phyloP scores from a whole-genome alignment of 2,888 invertebrate genomes.

The Tortrix viridana region DNA sequence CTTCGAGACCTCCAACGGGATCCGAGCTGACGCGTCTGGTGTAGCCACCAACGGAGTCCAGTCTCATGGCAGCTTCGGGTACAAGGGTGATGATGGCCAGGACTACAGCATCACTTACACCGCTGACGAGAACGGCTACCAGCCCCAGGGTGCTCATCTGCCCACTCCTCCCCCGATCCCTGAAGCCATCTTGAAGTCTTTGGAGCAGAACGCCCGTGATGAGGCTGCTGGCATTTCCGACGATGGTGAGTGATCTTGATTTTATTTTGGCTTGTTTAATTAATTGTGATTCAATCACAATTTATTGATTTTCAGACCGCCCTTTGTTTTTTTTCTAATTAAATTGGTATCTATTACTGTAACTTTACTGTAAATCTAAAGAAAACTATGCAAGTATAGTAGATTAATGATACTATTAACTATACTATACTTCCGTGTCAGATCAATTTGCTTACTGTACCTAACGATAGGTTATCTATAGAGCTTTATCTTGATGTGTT shows the following conservation, averaged over 20 bases:
- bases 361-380: no score
- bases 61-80: slow-evolving; percentile 77
- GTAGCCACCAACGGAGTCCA: slow-evolving; percentile 78
- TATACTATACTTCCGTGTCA: background rate
- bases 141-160: slow-evolving; percentile 75
- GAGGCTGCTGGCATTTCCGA: slow-evolving; percentile 79
- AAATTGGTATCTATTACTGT: no score
- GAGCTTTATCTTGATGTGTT: background rate
- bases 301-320: no score
- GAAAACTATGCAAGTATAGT: background rate
- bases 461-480: background rate
- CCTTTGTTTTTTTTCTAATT: background rate
- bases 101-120: slow-evolving; percentile 80
- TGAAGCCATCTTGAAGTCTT: slow-evolving; percentile 74
- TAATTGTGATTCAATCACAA: no score
- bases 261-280: slow-evolving; percentile 5
- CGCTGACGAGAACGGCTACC: slow-evolving; percentile 79
- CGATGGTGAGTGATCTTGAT: slow-evolving; percentile 69
- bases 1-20: slow-evolving; percentile 79
- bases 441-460: background rate
- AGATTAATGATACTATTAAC: background rate
- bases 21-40: slow-evolving; percentile 76
- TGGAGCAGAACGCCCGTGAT: slow-evolving; percentile 80
- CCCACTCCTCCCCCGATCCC: slow-evolving; percentile 81
- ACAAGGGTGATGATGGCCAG: slow-evolving; percentile 80